Evolutionary conservation across 2,888 invertebrate genomes (phyloP).

Genomic region (Calameuta filiformis): DNA sequence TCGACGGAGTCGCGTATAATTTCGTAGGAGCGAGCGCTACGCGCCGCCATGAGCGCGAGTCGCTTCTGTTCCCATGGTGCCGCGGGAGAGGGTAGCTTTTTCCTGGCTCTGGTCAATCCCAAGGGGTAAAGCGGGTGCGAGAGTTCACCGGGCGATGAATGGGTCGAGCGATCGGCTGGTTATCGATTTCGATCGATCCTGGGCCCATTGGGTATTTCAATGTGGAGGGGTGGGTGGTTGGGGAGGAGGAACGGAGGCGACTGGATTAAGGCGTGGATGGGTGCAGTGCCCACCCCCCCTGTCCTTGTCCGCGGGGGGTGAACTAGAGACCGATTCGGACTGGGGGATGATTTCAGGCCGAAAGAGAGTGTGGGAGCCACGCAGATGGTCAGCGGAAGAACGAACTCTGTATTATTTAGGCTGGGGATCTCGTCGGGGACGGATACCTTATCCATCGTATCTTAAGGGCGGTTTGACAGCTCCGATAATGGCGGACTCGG

Average conservation of each 20-base stretch:
- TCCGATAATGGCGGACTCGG: slow-evolving; percentile 19
- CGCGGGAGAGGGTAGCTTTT: not conserved
- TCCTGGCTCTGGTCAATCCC: not conserved
- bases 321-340: not conserved
- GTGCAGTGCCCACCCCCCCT: not conserved
- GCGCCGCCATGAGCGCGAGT: not conserved
- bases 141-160: not conserved
- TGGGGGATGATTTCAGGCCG: slow-evolving; percentile 13
- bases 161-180: not conserved
- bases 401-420: slow-evolving; percentile 21
- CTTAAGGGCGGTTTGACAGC: slow-evolving; percentile 25
- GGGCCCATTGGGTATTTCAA: not conserved
- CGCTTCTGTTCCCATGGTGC: not conserved
- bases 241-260: slow-evolving; percentile 22
- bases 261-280: slow-evolving; percentile 31
- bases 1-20: slow-evolving; percentile 2
- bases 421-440: slow-evolving; percentile 5
- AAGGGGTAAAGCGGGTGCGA: not conserved
- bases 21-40: not conserved
- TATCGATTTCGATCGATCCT: not conserved
- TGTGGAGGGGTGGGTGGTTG: slow-evolving; percentile 2
- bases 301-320: not conserved
- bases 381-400: slow-evolving; percentile 17
- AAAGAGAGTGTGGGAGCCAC: slow-evolving; percentile 17
- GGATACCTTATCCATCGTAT: slow-evolving; percentile 21